phyloP scores from a whole-genome alignment of 2,797 vertebrate genomes.

The Poeciliopsis presidionis region DNA sequence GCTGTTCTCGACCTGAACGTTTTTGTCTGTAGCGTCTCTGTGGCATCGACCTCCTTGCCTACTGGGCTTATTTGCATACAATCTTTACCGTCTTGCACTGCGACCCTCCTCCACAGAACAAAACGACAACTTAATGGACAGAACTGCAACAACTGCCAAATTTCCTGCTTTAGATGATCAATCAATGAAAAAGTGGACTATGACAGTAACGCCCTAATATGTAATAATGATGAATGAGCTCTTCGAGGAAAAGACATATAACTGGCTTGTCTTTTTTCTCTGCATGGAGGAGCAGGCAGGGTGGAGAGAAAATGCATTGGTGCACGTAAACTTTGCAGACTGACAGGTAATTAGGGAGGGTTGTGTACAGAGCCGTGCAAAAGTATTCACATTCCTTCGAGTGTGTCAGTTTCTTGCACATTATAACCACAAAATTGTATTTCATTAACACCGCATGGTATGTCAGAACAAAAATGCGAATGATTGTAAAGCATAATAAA shows the following conservation, averaged over 20 bases:
- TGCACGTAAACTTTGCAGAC: constrained; percentile 26
- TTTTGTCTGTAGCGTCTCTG: background rate
- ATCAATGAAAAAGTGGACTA: constrained; percentile 9
- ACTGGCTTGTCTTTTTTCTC: constrained; percentile 32
- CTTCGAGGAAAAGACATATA: constrained; percentile 25
- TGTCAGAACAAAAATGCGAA: too few relatives aligned
- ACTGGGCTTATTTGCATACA: background rate
- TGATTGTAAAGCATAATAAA: background rate
- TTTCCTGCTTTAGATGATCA: constrained; percentile 4
- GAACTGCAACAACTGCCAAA: background rate
- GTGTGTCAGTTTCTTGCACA: background rate
- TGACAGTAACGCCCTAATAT: background rate
- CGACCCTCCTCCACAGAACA: background rate
- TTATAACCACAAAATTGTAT: background rate
- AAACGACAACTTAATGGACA: background rate
- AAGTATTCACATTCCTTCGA: background rate
- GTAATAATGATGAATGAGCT: constrained; percentile 39
- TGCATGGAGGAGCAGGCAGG: constrained; percentile 32
- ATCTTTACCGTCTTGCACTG: background rate
- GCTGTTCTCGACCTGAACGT: background rate
- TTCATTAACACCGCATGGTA: background rate
- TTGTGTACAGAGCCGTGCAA: constrained; percentile 18
- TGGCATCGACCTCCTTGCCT: background rate
- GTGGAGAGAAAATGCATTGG: constrained; percentile 29
- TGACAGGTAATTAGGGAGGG: constrained; percentile 42